Evolutionary conservation across 2,797 vertebrate species (phyloP).

Genomic region (Pseudochromis fuscus): DNA sequence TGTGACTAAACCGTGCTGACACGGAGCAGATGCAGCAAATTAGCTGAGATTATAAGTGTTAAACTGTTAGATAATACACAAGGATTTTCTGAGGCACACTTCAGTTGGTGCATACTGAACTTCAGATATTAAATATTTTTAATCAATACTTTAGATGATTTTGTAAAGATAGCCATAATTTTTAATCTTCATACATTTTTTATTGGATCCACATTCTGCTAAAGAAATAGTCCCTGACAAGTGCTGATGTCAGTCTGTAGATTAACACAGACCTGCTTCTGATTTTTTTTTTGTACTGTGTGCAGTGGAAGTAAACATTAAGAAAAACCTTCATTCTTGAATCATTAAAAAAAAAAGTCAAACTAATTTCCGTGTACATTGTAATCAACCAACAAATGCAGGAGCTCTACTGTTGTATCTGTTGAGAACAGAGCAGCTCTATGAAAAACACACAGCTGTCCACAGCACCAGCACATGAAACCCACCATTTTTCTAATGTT

Average conservation of each 20-base stretch:
- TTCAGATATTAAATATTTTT: neutral
- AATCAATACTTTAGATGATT: neutral
- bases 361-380: too few species aligned
- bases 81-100: neutral
- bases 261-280: neutral
- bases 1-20: neutral
- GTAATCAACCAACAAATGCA: neutral
- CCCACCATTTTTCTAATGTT: constrained; percentile 44
- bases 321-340: neutral
- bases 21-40: constrained; percentile 4
- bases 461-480: constrained; percentile 9
- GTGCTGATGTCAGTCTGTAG: neutral
- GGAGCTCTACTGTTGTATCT: constrained; percentile 32
- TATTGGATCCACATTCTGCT: neutral
- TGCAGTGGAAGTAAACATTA: too few species aligned
- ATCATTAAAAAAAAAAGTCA: too few species aligned
- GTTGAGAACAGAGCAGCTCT: constrained; percentile 29
- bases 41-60: neutral
- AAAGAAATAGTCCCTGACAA: neutral
- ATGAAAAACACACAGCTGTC: constrained; percentile 30
- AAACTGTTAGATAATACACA: neutral
- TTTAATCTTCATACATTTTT: neutral
- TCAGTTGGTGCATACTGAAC: neutral
- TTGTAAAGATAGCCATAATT: neutral
- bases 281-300: neutral